A percentile compares a stretch with the other conserved stretches of the same genome.
Conservation (phyloP, 1,140 invertebrate genomes). For the Cyphomyrmex costatus region DNA sequence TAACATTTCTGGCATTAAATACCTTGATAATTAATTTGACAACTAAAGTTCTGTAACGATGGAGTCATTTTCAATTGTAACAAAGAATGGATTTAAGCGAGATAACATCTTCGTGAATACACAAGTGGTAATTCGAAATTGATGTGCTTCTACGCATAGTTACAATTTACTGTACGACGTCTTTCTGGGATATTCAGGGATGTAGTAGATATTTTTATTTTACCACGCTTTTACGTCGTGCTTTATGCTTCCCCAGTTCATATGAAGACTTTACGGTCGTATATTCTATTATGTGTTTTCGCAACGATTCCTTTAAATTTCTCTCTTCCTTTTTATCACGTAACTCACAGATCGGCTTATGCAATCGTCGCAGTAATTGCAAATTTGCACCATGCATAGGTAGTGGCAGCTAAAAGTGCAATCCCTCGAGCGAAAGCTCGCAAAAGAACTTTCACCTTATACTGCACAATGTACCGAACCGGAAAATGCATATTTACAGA, state of each 20-base stretch:
- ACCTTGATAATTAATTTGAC: background rate
- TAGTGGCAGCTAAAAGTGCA: background rate
- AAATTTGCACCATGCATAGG: background rate
- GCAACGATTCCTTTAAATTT: background rate
- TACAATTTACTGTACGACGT: background rate
- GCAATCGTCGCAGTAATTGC: background rate
- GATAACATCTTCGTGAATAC: background rate
- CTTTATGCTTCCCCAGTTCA: background rate
- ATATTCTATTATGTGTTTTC: background rate
- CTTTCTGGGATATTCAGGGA: background rate
- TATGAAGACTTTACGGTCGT: background rate
- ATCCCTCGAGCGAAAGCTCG: background rate
- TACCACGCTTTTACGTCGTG: background rate
- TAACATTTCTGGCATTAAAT: conserved; percentile 5
- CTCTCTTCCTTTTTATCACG: background rate
- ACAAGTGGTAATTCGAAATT: conserved; percentile 16
- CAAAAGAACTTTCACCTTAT: conserved; percentile 1
- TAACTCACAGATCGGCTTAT: background rate
- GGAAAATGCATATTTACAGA: conserved; percentile 23
- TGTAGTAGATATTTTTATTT: background rate
- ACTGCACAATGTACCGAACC: background rate
- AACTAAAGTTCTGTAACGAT: background rate
- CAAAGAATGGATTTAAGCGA: conserved; percentile 8
- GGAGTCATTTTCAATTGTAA: background rate
- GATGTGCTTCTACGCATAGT: background rate